Evolutionary conservation across 2,113 vertebrate genomes (phyloP).

Genomic region (Burhinus oedicnemus): DNA sequence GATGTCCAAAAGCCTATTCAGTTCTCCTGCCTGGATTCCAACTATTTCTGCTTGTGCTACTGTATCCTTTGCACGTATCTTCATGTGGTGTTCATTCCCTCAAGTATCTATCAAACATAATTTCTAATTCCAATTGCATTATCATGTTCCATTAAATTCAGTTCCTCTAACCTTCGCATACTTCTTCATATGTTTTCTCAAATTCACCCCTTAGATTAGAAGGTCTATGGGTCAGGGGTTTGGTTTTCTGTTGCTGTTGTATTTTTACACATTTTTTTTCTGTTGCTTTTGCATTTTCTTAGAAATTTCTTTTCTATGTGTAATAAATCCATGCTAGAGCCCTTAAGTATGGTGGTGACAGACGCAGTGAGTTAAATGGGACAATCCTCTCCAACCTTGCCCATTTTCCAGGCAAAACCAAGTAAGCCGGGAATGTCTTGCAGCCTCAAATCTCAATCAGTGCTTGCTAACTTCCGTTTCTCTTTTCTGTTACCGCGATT

Average conservation of each 20-base stretch:
- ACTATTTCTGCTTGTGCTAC: not conserved
- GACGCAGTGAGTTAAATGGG: not conserved
- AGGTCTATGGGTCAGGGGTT: not conserved
- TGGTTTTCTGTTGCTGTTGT: not conserved
- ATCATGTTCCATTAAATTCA: not conserved
- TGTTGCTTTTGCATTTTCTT: not conserved
- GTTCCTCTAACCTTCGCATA: not conserved
- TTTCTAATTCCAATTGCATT: not conserved
- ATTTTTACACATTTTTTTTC: not conserved
- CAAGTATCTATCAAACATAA: not conserved
- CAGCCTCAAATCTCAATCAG: not conserved
- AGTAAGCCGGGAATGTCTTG: not conserved
- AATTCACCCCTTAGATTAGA: not conserved
- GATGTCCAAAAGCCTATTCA: not conserved
- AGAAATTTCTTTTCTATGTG: not conserved
- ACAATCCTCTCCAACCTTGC: not conserved
- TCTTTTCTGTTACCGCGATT: not conserved
- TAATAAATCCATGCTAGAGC: not conserved
- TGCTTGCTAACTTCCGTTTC: not conserved
- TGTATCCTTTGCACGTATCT: not conserved
- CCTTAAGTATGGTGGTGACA: not conserved
- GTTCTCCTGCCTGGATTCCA: not conserved
- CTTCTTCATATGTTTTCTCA: not conserved
- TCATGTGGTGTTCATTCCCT: not conserved
- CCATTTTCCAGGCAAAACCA: not conserved